Evolutionary conservation across 2,888 invertebrate genomes (phyloP).

Genomic region (Pyrgus malvae): DNA sequence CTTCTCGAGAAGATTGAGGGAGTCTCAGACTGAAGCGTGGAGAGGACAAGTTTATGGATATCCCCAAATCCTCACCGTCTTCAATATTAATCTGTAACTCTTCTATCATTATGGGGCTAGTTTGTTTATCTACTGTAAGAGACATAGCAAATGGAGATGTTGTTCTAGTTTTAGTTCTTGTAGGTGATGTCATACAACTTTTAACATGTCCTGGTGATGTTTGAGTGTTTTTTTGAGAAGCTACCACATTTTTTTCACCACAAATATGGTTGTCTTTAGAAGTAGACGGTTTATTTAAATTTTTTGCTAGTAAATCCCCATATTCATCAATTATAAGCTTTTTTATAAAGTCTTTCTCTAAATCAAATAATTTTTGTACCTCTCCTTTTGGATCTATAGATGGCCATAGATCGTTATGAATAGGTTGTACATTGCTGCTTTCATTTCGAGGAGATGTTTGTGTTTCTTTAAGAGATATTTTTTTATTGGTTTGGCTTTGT

Average conservation of each 20-base stretch:
- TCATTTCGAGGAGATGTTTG: constrained; percentile 68
- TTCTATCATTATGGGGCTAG: constrained; percentile 60
- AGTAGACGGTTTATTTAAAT: constrained; percentile 61
- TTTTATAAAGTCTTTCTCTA: constrained; percentile 73
- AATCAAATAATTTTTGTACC: constrained; percentile 62
- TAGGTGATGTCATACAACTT: constrained; percentile 74
- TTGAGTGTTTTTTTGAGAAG: constrained; percentile 69
- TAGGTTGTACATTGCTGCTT: constrained; percentile 52
- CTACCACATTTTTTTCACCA: constrained; percentile 47
- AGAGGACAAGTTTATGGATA: constrained; percentile 69
- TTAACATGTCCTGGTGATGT: constrained; percentile 72
- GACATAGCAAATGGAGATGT: constrained; percentile 63
- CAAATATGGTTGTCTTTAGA: constrained; percentile 43
- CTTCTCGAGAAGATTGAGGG: constrained; percentile 61
- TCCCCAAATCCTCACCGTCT: constrained; percentile 49
- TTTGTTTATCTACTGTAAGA: constrained; percentile 57
- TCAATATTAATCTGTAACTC: constrained; percentile 43
- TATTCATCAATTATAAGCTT: constrained; percentile 70
- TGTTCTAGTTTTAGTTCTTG: constrained; percentile 64
- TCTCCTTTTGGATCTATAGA: constrained; percentile 60
- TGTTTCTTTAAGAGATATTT: constrained; percentile 68
- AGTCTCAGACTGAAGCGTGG: constrained; percentile 68
- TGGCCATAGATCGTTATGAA: constrained; percentile 68
- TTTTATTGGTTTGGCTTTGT: constrained; percentile 58
- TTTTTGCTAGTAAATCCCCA: constrained; percentile 64